Evolutionary conservation across 2,888 invertebrate species (phyloP), one percentile per base, ranked within the genome.

Genomic region (Leucoptera coffeella): DNA sequence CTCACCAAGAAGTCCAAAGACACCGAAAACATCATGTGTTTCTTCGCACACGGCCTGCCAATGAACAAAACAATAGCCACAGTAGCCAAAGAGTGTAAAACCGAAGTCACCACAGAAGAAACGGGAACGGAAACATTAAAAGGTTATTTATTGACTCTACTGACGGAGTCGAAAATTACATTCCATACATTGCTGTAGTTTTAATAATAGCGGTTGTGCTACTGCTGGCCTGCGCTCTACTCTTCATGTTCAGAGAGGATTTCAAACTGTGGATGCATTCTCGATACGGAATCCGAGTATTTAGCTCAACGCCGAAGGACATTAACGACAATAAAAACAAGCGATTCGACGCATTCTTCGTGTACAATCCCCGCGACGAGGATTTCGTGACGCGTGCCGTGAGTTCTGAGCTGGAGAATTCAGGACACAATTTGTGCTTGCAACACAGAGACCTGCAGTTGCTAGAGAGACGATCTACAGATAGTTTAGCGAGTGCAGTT

Each of bases 301-400:
- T 85, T 50, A 80, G 78, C 51, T 77, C 77, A 32, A 61, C 64
- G 32, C 55, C 73, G 23, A 61, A 67, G 40, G 69, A 72, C 33
- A 61, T 73, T 51, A 73, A 74, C 41, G 71, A 71, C 41, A 67
- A 62, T 42, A 72, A 71, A 55, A 82, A 83, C 47, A 79, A 85
- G 42, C 73, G 85, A 7, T 90, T 85, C 58, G 91, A 92, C 53
- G 89, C 88, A 31, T 92, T 91, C 64, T 78, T 92, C 49, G 81
- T 88, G 34, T 92, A 91, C 69, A 85, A 85, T 53, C 79, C 80
- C 38, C 77, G 83, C 39, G 89, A 90, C 74, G 85, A 73, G 57
- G 82, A 69, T 73, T 81, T 73, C 45, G 77, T 77, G 71, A 82
- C 54, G 52, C 78, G 60, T 56, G 82, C 69, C 55, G 81, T 71